Conservation (phyloP, 2,797 vertebrate genomes). For the Sebastes dallii region DNA sequence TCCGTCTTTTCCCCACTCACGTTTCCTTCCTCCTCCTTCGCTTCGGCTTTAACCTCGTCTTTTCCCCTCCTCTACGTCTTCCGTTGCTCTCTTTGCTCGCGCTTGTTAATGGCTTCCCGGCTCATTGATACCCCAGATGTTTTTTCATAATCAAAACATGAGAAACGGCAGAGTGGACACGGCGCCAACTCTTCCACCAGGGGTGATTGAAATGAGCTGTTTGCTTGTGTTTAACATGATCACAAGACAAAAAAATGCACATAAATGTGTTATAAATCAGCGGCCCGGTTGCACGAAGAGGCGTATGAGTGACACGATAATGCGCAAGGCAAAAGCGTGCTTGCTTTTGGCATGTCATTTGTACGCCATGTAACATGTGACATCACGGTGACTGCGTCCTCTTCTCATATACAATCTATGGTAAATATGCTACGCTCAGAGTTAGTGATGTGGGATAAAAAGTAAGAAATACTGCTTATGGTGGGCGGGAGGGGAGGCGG, state of each 20-base stretch:
- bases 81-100: constrained; percentile 25
- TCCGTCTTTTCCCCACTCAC: constrained; percentile 36
- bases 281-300: not conserved
- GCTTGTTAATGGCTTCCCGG: constrained; percentile 78
- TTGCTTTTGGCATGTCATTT: not conserved
- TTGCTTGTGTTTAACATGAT: constrained; percentile 48
- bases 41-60: constrained; percentile 39
- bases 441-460: no score
- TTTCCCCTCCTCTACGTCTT: constrained; percentile 34
- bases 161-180: constrained; percentile 68
- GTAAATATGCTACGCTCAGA: no score
- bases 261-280: not conserved
- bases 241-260: constrained; percentile 11
- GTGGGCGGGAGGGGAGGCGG: rapidly evolving
- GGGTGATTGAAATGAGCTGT: constrained; percentile 59
- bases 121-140: constrained; percentile 81
- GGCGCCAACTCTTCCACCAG: constrained; percentile 20
- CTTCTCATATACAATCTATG: no score
- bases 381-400: no score
- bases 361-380: not conserved
- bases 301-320: no score
- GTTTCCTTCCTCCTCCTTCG: constrained; percentile 29
- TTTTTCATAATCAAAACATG: constrained; percentile 77
- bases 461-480: no score
- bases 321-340: not conserved